Evolutionary conservation across 2,888 invertebrate genomes (phyloP), one percentile per base, ranked within the genome.

Genomic region (Diarsia brunnea): DNA sequence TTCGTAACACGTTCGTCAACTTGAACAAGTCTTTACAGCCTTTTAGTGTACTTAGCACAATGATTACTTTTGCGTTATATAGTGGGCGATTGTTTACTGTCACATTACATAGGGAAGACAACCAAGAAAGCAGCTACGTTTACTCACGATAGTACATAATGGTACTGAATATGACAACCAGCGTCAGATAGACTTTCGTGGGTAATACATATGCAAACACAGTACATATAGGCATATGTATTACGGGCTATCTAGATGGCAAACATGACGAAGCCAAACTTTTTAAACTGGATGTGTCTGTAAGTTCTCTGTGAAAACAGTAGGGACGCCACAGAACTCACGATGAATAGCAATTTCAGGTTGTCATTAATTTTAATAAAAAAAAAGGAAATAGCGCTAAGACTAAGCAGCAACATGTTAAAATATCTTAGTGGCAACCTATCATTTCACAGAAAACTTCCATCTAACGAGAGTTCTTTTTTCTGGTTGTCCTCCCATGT

Each of bases 21-120:
- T 77, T 78, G n/a, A 61, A 75, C 47, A 81, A 69, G 81, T 84
- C 49, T 14, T 80, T 71, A 81, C 80, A 87, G 85, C 85, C 87
- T 82, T 83, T 68, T 55, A 67, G 73, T 82, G 80, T 82, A 85
- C 73, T 86, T 80, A 85, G 78, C 73, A 87, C 79, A 73, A 69
- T 61, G 63, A 66, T 66, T 81, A 47, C n/a, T n/a, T 58, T 66
- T 60, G 60, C 68, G 64, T 75, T 71, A 69, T 74, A 69, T 11
- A 49, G 7, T n/a, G 24, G 67, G 45, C n/a, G n/a, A n/a, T n/a
- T n/a, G n/a, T n/a, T n/a, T n/a, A n/a, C n/a, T 49, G n/a, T 53
- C 64, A 38, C 79, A 19, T 47, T 31, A 65, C 43, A 61, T 55
- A 27, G 49, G 61, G 61, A 71, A 82, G 80, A 84, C 70, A 71